These are phyloP conservation scores for Drosophila algonquin DNA, from an alignment of 2,888 invertebrate genomes.

Conservation along the genomic window DNA sequence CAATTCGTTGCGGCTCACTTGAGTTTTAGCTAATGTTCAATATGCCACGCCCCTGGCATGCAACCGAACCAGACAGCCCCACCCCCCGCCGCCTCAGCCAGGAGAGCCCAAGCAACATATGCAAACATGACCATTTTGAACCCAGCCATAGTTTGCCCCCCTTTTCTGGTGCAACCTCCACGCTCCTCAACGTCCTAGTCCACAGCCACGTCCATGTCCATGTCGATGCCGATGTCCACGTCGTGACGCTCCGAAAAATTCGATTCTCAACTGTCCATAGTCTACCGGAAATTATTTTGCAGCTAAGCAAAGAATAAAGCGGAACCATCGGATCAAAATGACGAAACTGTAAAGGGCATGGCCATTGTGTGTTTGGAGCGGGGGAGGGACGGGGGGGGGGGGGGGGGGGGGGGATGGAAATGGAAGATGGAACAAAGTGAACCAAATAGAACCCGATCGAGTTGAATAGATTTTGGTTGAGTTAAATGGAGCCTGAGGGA, in stretches of 20 bases:
- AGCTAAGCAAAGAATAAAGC: conserved; percentile 46
- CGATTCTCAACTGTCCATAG: conserved; percentile 49
- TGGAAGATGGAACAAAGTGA: too few species aligned
- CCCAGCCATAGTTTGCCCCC: conserved; percentile 1
- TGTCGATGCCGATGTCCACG: conserved; percentile 21
- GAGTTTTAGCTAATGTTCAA: conserved; percentile 77
- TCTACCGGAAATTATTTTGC: conserved; percentile 72
- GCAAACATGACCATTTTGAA: conserved; percentile 70
- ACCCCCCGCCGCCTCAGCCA: neutral
- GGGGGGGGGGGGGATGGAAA: too few species aligned
- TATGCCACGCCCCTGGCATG: conserved; percentile 64
- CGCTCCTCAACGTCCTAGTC: neutral
- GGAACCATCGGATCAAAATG: conserved; percentile 19
- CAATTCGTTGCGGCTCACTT: conserved; percentile 75
- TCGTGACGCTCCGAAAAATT: conserved; percentile 43
- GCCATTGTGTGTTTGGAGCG: neutral
- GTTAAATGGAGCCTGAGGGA: too few species aligned
- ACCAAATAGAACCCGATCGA: too few species aligned
- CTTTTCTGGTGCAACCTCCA: neutral
- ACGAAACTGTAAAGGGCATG: conserved; percentile 37
- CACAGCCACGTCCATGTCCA: conserved; percentile 3
- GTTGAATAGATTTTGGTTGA: too few species aligned
- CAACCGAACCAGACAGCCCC: neutral
- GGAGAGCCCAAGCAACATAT: conserved; percentile 56
- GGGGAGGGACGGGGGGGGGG: too few species aligned